Base-by-base conservation (phyloP, 2,888 invertebrate genomes). In the Caenorhabditis drosophilae region DNA sequence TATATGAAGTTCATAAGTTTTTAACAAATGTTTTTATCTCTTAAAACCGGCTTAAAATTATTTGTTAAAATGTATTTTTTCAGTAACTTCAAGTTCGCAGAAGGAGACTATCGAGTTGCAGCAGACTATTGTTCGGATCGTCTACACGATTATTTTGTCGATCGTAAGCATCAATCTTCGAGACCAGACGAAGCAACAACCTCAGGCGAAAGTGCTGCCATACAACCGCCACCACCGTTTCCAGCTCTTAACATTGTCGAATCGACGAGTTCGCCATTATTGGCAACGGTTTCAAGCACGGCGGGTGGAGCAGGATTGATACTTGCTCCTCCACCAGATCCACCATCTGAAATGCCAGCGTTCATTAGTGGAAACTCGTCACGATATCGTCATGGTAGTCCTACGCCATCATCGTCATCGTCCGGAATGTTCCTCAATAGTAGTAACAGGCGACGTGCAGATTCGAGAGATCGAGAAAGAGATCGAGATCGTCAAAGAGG, bases 41-140 rank as follows among this genome's bases (percentile, higher is more conserved):
- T n/a, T n/a, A n/a, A n/a, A n/a, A n/a, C n/a, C n/a, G n/a, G n/a
- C n/a, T n/a, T n/a, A n/a, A n/a, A n/a, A n/a, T n/a, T n/a, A n/a
- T n/a, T n/a, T n/a, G n/a, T n/a, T n/a, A 31, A 20, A 44, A 48
- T 48, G n/a, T 31, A 18, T 48, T 50, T 42, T 45, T 52, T 35
- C 47, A 59, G 51, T 44, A 25, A 22, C 18, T 50, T 57, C 35
- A 50, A 57, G 22, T 26, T 16, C n/a, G 38, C n/a, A 22, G 41
- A 35, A 18, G 50, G 41, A 3, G 57, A 57, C 23, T 27, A 41
- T 23, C 49, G 50, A 2, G 23, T 59, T 15, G 31, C 31, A 15
- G 59, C 20, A 23, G 59, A 59, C 27, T 59, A 49, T 35, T 52
- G 59, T 42, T 34, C 47, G 11, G 59, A 59, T 20, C 52, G 41